A percentile compares a stretch with the other conserved stretches of the same genome.
Evolutionary conservation across 2,113 vertebrate genomes (phyloP).

Genomic region (Climacteris rufus): DNA sequence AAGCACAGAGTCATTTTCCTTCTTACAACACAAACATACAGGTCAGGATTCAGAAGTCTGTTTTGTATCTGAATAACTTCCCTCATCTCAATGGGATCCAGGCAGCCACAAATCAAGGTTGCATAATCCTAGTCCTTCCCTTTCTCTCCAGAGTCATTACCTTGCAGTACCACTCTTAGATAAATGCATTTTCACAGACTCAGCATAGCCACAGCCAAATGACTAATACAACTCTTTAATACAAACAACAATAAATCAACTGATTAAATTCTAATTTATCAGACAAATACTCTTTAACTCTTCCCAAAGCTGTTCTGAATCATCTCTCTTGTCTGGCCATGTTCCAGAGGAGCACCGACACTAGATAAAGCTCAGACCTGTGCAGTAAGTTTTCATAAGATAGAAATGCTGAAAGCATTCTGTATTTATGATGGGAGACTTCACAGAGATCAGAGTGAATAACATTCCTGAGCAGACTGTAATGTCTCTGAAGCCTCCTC

Average conservation of each 20-base stretch:
- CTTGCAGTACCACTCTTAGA: background rate
- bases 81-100: background rate
- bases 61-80: background rate
- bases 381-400: background rate
- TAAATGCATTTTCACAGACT: background rate
- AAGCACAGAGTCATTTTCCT: background rate
- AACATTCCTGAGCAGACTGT: background rate
- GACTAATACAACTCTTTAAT: background rate
- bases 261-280: slow-evolving; percentile 25
- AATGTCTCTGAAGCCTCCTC: background rate
- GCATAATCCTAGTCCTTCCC: background rate
- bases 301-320: background rate
- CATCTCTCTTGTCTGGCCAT: background rate
- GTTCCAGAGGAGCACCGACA: background rate
- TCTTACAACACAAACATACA: background rate
- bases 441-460: background rate
- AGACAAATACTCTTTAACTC: slow-evolving; percentile 1
- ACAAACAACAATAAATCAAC: slow-evolving; percentile 21
- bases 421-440: background rate
- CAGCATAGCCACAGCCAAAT: background rate
- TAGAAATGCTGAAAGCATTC: background rate
- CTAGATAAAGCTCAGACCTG: background rate
- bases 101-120: background rate
- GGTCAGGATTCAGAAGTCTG: background rate
- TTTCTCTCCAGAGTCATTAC: background rate